Conservation (phyloP, 2,888 invertebrate genomes). For the Eutolmus rufibarbis region DNA sequence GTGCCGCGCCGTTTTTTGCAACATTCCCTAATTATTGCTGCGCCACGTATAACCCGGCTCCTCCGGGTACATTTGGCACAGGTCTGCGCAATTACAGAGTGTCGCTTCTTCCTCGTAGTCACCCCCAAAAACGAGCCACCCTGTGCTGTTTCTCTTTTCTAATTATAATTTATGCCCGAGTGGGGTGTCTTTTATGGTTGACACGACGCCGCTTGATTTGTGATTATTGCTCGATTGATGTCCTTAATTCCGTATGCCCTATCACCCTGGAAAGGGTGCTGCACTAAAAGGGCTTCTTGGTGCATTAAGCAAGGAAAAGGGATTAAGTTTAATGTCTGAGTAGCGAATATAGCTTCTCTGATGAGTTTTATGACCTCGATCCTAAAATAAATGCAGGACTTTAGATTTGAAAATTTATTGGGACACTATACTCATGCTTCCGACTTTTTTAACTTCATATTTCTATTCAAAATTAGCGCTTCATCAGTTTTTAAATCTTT, state of each 20-base stretch:
- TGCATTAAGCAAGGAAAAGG: background rate
- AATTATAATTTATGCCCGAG: conserved; percentile 49
- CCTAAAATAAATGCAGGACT: background rate
- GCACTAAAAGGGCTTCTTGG: background rate
- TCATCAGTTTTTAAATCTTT: no score
- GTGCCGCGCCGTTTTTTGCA: background rate
- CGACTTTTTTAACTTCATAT: no score
- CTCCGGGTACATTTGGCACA: background rate
- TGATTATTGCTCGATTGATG: conserved; percentile 49
- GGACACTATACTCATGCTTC: no score
- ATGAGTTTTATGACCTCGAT: background rate
- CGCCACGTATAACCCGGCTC: background rate
- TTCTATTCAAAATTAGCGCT: no score
- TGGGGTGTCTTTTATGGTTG: conserved; percentile 49
- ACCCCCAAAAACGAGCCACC: background rate
- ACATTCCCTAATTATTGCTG: conserved; percentile 7
- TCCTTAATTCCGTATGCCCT: conserved; percentile 47
- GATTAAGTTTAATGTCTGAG: background rate
- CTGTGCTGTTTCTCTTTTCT: conserved; percentile 40
- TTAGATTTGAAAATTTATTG: background rate
- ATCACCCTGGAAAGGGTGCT: background rate
- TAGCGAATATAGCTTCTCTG: background rate
- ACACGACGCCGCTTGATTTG: conserved; percentile 48
- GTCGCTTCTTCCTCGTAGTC: background rate
- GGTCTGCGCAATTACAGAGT: conserved; percentile 16